Evolutionary conservation across 2,113 vertebrate genomes (phyloP).

Genomic region (Pelecanus crispus): DNA sequence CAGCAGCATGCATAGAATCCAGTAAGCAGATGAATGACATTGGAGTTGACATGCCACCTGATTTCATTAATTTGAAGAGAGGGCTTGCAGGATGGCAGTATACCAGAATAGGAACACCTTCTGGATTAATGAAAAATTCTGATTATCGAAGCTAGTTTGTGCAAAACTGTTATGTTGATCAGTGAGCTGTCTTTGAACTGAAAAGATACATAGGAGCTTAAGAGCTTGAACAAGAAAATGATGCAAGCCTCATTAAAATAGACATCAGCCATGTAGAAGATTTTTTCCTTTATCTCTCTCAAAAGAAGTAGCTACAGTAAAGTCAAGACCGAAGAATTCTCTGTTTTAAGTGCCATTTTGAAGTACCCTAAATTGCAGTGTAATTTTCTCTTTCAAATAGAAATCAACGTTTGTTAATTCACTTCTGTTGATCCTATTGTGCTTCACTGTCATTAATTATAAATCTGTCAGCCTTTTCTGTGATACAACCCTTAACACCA

Average conservation of each 20-base stretch:
- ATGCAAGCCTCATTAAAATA: slow-evolving; percentile 7
- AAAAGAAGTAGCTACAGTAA: background rate
- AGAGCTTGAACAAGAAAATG: slow-evolving; percentile 12
- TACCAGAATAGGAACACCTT: background rate
- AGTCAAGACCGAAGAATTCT: slow-evolving; percentile 18
- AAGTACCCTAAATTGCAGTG: slow-evolving; percentile 17
- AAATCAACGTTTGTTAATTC: background rate
- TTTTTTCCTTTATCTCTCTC: background rate
- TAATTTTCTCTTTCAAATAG: slow-evolving; percentile 27
- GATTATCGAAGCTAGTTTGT: background rate
- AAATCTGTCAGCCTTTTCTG: slow-evolving; percentile 15
- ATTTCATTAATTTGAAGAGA: background rate
- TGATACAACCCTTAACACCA: background rate
- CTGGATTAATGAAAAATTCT: slow-evolving; percentile 3
- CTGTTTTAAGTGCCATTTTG: background rate
- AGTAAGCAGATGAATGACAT: background rate
- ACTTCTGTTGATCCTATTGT: slow-evolving; percentile 31
- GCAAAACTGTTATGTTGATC: background rate
- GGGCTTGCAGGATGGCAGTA: background rate
- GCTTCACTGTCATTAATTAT: slow-evolving; percentile 33
- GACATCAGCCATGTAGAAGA: background rate
- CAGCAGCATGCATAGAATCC: slow-evolving; percentile 1
- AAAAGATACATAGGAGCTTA: background rate
- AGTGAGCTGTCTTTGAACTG: slow-evolving; percentile 23
- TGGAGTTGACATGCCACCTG: background rate